Evolutionary conservation across 2,113 vertebrate species (phyloP).

Genomic region (Ictalurus punctatus): DNA sequence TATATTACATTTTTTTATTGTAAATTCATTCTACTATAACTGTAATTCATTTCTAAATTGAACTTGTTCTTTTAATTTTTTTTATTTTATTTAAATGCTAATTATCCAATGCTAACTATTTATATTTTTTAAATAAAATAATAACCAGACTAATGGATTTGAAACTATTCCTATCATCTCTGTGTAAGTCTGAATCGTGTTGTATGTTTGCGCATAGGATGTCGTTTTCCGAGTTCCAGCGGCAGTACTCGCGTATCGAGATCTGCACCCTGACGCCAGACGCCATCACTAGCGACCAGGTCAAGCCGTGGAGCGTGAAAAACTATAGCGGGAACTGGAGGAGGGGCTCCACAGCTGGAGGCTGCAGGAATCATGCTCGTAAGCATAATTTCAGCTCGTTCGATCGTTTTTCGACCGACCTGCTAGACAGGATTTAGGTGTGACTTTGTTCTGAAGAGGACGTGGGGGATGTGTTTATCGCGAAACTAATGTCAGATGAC

Average conservation of each 20-base stretch:
- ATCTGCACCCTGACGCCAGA: constrained; percentile 95
- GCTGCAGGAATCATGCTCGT: constrained; percentile 87
- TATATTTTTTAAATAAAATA: background rate
- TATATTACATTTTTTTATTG: background rate
- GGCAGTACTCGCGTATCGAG: constrained; percentile 88
- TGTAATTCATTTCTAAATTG: too few relatives aligned
- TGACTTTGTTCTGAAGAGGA: background rate
- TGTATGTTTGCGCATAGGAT: constrained; percentile 72
- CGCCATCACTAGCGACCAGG: constrained; percentile 75
- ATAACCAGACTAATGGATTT: too few relatives aligned
- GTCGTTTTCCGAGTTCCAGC: constrained; percentile 84
- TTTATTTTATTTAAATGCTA: too few relatives aligned
- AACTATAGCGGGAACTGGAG: constrained; percentile 89
- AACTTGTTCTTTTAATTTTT: too few relatives aligned
- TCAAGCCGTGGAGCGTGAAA: constrained; percentile 87
- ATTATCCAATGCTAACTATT: too few relatives aligned
- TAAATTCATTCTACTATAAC: too few relatives aligned
- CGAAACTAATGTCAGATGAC: too few relatives aligned
- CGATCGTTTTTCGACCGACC: background rate
- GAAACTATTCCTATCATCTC: too few relatives aligned
- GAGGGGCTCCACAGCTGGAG: constrained; percentile 87
- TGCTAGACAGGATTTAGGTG: background rate
- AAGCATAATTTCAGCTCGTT: constrained; percentile 27
- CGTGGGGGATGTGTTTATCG: too few relatives aligned
- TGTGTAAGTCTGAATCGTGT: background rate